Evolutionary conservation across 1,140 invertebrate genomes (phyloP).

Genomic region (Globodera ellingtonae): DNA sequence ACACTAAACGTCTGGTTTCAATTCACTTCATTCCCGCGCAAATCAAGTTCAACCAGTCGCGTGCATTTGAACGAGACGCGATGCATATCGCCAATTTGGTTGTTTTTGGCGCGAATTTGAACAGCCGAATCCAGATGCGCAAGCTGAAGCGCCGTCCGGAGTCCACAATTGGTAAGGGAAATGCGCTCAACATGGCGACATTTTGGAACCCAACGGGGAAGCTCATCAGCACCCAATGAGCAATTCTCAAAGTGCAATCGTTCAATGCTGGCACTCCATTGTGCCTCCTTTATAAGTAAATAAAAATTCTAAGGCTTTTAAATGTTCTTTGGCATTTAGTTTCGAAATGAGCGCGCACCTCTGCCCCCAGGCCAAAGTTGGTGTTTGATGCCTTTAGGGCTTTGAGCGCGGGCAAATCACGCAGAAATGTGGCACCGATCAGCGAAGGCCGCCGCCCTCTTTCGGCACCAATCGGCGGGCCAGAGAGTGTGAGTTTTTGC

Average conservation of each 20-base stretch:
- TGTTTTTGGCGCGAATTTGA: slow-evolving; percentile 26
- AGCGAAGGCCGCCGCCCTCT: neutral
- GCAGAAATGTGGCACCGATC: slow-evolving; percentile 24
- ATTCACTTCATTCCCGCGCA: slow-evolving; percentile 31
- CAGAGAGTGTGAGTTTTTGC: slow-evolving; percentile 19
- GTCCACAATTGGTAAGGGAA: slow-evolving; percentile 4
- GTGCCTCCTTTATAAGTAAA: slow-evolving; percentile 19
- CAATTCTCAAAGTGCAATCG: slow-evolving; percentile 15
- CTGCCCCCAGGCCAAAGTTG: slow-evolving; percentile 16
- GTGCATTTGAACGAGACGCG: slow-evolving; percentile 24
- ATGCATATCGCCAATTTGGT: slow-evolving; percentile 30
- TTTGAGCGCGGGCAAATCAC: slow-evolving; percentile 21
- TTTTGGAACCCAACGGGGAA: slow-evolving; percentile 27
- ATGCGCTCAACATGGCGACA: slow-evolving; percentile 23
- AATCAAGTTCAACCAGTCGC: slow-evolving; percentile 35
- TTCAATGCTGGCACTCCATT: slow-evolving; percentile 26
- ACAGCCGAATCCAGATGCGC: slow-evolving; percentile 12
- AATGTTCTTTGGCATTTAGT: neutral
- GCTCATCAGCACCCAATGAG: neutral
- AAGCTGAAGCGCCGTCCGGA: slow-evolving; percentile 8
- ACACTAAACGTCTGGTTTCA: neutral
- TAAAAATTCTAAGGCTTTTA: neutral
- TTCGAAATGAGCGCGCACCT: neutral
- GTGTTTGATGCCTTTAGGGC: slow-evolving; percentile 31
- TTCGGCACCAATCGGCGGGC: neutral